Conservation (phyloP, 2,888 invertebrate genomes). For the Lithophane leautieri region DNA sequence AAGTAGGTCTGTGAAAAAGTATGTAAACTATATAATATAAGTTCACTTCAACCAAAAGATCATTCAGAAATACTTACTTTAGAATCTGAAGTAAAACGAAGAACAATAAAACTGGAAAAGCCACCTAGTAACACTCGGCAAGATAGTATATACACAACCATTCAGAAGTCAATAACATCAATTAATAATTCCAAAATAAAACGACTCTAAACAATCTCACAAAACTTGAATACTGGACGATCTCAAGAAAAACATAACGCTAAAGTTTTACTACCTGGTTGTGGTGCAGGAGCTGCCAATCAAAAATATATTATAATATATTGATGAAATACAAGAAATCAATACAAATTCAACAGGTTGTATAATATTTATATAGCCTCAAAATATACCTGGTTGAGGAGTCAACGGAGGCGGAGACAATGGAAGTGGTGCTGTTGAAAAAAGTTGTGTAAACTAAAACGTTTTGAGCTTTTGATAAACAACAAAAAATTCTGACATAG, state of each 20-base stretch:
- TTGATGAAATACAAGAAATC: neutral
- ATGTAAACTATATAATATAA: neutral
- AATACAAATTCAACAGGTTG: too few relatives aligned
- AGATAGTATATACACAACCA: neutral
- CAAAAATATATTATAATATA: neutral
- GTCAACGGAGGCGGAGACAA: neutral
- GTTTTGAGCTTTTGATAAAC: neutral
- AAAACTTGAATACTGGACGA: neutral
- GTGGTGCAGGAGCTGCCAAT: neutral
- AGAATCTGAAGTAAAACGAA: neutral
- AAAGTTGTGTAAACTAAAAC: neutral
- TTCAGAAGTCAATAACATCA: neutral
- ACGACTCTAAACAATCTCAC: neutral
- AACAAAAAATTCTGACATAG: neutral
- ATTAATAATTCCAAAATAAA: neutral
- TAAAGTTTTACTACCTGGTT: neutral
- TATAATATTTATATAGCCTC: neutral
- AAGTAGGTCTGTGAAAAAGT: conserved; percentile 25
- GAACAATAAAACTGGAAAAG: neutral
- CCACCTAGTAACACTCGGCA: neutral
- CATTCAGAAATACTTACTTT: neutral
- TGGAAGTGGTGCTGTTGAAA: neutral
- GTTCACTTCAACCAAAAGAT: neutral
- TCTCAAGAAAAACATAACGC: neutral
- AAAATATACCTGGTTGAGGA: conserved; percentile 3